phyloP scores from a whole-genome alignment of 2,797 vertebrate species.

The Galaxias olidus region DNA sequence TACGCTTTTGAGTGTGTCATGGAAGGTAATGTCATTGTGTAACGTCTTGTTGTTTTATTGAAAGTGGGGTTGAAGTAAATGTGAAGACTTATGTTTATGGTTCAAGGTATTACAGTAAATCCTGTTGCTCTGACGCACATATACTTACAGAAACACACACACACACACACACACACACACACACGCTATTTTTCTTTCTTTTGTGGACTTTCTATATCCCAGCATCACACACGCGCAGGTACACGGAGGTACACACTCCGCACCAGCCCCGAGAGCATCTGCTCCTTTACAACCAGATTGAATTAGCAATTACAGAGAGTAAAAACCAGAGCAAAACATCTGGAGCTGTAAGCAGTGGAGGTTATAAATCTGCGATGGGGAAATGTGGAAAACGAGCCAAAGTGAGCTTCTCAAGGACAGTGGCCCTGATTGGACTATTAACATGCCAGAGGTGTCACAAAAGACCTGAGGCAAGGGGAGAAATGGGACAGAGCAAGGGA shows the following conservation, averaged over 20 bases:
- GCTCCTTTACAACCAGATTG: slow-evolving; percentile 79
- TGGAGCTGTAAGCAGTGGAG: slow-evolving; percentile 77
- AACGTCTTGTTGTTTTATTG: slow-evolving; percentile 35
- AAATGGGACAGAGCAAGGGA: slow-evolving; percentile 72
- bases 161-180: slow-evolving; percentile 3
- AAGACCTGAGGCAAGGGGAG: slow-evolving; percentile 68
- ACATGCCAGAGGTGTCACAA: slow-evolving; percentile 73
- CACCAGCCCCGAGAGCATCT: slow-evolving; percentile 70
- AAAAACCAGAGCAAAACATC: slow-evolving; percentile 78
- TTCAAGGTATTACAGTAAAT: slow-evolving; percentile 61
- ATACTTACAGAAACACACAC: neutral
- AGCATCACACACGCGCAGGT: slow-evolving; percentile 1
- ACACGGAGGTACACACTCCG: slow-evolving; percentile 57
- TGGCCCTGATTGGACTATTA: slow-evolving; percentile 70
- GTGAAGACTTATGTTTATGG: slow-evolving; percentile 68
- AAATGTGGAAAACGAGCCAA: slow-evolving; percentile 74
- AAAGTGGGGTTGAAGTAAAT: slow-evolving; percentile 57
- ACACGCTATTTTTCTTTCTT: slow-evolving; percentile 12
- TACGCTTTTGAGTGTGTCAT: slow-evolving; percentile 49
- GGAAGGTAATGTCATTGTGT: slow-evolving; percentile 54
- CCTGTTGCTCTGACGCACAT: slow-evolving; percentile 51
- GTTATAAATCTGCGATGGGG: slow-evolving; percentile 73
- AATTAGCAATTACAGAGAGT: slow-evolving; percentile 81
- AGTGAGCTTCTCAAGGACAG: slow-evolving; percentile 77
- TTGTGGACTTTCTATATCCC: neutral